Evolutionary conservation across 2,888 invertebrate genomes (phyloP), one percentile per base, ranked within the genome.

Genomic region (Pantelozetes paolii): DNA sequence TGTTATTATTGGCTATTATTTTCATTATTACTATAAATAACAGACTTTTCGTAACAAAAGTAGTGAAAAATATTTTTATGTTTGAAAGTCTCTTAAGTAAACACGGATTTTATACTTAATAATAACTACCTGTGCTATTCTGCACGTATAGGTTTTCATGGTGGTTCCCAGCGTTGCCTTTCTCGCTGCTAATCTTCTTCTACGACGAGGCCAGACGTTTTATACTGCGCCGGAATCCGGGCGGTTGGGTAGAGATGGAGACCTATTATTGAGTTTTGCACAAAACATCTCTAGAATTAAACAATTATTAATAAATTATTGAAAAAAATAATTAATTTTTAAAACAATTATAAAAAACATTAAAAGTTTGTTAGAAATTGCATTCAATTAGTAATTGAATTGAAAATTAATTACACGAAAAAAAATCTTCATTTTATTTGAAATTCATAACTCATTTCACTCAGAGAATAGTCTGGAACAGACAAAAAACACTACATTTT

Each of bases 231-330:
- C 91, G 94, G 86, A 92, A 94, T 85, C 97, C 97, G 79, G 97
- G 97, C 82, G 96, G 97, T 83, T 98, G 95, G 94, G 89, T 98
- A 83, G 97, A 98, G 86, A 90, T 92, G 86, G 97, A 98, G 88
- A 98, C 97, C 84, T 98, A 97, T 87, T 97, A 97, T 79, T 78
- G 70, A 59, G 6, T 59, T 64, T 74, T 57, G 30, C 45, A 45
- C 45, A 45, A 40, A 45, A 18, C 18, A 13, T 18, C 18, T 45
- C 13, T 3, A 45, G 6, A 45, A 50, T 50, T 50, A 50, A 50
- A 50, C 8, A 20, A 50, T 50, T 50, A 18, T 50, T 45, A 45
- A 13, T 45, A 3, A 45, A 40, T 40, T 40, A 9, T 40, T 9
- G 40, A 40, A 40, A 13, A 40, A 45, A 6, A 18, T n/a, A 45